phyloP scores from a whole-genome alignment of 1,140 invertebrate genomes.

The Notospermus geniculatus region DNA sequence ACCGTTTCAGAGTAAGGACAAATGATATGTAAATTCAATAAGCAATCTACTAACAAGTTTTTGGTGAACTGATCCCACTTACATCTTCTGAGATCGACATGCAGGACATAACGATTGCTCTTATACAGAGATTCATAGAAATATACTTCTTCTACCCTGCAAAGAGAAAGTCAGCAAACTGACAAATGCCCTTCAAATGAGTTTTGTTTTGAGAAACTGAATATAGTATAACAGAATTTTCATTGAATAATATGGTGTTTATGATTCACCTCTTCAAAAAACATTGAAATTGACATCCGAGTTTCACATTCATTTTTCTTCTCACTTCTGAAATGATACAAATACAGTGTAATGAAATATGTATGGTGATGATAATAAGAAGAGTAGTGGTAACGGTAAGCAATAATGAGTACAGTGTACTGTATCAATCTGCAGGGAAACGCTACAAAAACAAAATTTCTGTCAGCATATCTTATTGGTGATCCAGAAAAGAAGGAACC shows the following conservation, averaged over 20 bases:
- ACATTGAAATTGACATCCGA: conserved; percentile 30
- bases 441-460: no score
- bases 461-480: no score
- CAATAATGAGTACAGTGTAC: no score
- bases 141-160: conserved; percentile 21
- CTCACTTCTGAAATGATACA: conserved; percentile 30
- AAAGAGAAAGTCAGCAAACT: conserved; percentile 9
- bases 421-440: no score
- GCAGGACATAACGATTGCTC: conserved; percentile 23
- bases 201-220: background rate
- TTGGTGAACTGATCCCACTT: no score
- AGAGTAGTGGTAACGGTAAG: no score
- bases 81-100: conserved; percentile 17
- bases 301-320: conserved; percentile 28
- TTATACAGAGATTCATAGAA: conserved; percentile 19
- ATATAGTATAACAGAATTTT: no score
- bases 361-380: background rate
- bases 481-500: no score
- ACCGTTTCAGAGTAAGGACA: no score
- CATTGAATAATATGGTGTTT: no score
- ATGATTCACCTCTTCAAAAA: conserved; percentile 30
- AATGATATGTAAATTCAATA: no score
- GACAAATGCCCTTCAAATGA: conserved; percentile 1
- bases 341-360: background rate
- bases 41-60: no score